These are phyloP conservation scores for Pelagia noctiluca DNA, from an alignment of 30 jellyfish, hydroid and myxozoan species.

Conservation along the genomic window DNA sequence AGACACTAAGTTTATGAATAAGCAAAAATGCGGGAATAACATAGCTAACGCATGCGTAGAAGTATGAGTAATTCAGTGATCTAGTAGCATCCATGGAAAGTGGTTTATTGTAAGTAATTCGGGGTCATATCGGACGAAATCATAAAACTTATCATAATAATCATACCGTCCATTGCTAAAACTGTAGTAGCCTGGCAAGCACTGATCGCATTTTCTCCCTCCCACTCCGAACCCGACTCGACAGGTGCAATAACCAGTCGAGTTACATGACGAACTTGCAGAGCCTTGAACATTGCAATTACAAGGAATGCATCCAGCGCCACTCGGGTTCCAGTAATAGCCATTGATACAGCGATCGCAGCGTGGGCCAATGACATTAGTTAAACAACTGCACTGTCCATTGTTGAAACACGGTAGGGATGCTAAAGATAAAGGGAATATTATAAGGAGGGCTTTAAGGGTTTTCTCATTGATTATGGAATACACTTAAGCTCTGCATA, in stretches of 20 bases:
- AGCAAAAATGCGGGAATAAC: no score
- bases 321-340: slow-evolving; percentile 95
- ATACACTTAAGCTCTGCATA: no score
- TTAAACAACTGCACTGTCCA: slow-evolving; percentile 91
- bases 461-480: no score
- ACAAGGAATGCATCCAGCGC: slow-evolving; percentile 95
- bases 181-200: slow-evolving; percentile 87
- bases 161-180: slow-evolving; percentile 85
- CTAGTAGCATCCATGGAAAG: no score
- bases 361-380: slow-evolving; percentile 85
- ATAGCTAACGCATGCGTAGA: no score
- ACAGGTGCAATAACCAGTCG: slow-evolving; percentile 91
- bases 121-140: no score
- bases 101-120: no score
- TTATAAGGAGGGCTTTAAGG: no score
- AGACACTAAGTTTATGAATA: no score
- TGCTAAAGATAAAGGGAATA: slow-evolving; percentile 33
- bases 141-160: no score
- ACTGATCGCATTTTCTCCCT: slow-evolving; percentile 89
- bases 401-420: slow-evolving; percentile 73
- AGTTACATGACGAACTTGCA: slow-evolving; percentile 69
- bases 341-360: slow-evolving; percentile 81
- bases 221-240: slow-evolving; percentile 82
- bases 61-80: no score
- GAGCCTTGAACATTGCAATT: slow-evolving; percentile 87